Conservation (phyloP, 2,797 vertebrate genomes). For the Eulemur mongoz region DNA sequence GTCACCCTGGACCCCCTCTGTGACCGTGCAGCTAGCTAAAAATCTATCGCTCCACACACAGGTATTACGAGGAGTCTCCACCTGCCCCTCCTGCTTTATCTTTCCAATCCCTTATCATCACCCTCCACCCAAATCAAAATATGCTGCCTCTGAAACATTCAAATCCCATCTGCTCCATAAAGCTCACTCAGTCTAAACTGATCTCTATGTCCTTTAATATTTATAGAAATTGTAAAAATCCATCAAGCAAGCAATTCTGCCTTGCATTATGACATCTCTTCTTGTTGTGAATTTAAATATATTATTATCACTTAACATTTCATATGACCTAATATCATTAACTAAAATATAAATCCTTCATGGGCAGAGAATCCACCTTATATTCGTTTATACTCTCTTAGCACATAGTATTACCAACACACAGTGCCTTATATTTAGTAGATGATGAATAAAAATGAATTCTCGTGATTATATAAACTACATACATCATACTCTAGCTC, state of each 20-base stretch:
- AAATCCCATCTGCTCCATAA: background rate
- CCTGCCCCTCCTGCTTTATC: background rate
- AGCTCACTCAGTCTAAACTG: background rate
- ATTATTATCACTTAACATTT: constrained; percentile 20
- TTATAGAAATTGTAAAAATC: background rate
- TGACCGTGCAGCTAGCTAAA: background rate
- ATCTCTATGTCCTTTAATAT: constrained; percentile 16
- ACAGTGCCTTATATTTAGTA: background rate
- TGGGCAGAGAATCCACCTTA: background rate
- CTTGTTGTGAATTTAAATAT: background rate
- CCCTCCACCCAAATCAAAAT: background rate
- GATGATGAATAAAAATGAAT: background rate
- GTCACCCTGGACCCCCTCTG: background rate
- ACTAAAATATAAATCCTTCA: background rate
- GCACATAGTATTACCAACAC: background rate
- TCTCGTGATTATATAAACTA: background rate
- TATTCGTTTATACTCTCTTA: background rate
- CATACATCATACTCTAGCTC: background rate
- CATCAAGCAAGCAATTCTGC: background rate
- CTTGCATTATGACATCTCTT: constrained; percentile 3
- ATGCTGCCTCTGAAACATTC: background rate
- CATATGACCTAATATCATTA: background rate
- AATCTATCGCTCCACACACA: background rate
- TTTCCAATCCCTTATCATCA: background rate
- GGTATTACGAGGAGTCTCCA: background rate